A percentile compares a stretch with the other conserved stretches of the same genome.
Conservation (phyloP, 35 echinoderm and acorn worm genomes). For the Apostichopus parvimensis region DNA sequence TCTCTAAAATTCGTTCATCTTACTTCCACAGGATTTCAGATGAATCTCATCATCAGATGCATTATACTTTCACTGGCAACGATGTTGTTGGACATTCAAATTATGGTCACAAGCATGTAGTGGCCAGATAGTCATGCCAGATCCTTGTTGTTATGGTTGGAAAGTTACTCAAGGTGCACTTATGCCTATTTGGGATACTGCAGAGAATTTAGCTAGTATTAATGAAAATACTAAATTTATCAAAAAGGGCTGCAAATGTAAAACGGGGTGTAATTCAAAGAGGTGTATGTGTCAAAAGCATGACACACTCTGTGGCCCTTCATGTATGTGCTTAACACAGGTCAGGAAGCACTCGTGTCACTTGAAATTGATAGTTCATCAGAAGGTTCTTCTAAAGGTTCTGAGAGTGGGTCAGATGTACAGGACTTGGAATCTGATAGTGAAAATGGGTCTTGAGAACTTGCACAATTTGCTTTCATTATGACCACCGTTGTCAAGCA, state of each 20-base stretch:
- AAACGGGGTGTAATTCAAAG: conserved; percentile 17
- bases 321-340: conserved; percentile 9
- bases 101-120: conserved; percentile 42
- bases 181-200: conserved; percentile 39
- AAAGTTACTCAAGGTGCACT: not conserved
- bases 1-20: not conserved
- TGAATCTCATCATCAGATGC: conserved; percentile 49
- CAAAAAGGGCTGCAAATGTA: conserved; percentile 55
- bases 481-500: too few relatives aligned
- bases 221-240: conserved; percentile 1
- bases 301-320: conserved; percentile 14
- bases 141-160: conserved; percentile 41
- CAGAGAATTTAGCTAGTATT: conserved; percentile 35
- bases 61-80: conserved; percentile 18
- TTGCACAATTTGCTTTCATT: too few relatives aligned
- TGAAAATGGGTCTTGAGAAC: not conserved
- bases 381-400: not conserved
- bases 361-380: conserved; percentile 17
- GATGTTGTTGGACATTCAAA: conserved; percentile 34
- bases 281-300: conserved; percentile 11
- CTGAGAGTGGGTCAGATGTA: conserved; percentile 6
- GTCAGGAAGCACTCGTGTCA: not conserved
- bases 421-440: not conserved
- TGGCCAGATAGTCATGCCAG: conserved; percentile 7
- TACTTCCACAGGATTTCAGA: conserved; percentile 41